Percentiles rank a stretch among this genome's conserved stretches.
phyloP scores from a whole-genome alignment of 2,113 vertebrate species.

The Ictalurus punctatus region DNA sequence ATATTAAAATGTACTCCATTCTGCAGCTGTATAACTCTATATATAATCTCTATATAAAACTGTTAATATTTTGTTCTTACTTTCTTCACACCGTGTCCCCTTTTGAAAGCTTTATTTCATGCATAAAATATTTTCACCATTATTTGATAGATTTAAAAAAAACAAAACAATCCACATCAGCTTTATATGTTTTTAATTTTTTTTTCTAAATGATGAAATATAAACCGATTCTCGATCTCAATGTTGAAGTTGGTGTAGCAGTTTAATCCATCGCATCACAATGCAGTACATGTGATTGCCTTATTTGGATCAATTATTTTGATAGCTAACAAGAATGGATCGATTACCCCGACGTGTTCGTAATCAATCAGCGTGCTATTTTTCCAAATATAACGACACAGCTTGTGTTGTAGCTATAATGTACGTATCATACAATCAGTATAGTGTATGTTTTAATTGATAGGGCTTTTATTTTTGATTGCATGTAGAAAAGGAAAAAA shows the following conservation, averaged over 20 bases:
- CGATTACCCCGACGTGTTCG: neutral
- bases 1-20: constrained; percentile 5
- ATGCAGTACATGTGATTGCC: constrained; percentile 1
- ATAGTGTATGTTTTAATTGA: constrained; percentile 26
- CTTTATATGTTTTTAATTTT: neutral
- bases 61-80: neutral
- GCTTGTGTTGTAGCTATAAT: constrained; percentile 37
- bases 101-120: constrained; percentile 23
- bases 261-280: constrained; percentile 6
- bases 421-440: constrained; percentile 24
- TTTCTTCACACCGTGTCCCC: neutral
- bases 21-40: neutral
- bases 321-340: neutral
- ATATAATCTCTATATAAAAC: neutral
- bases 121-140: neutral
- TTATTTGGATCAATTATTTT: constrained; percentile 23
- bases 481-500: neutral
- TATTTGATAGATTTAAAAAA: neutral
- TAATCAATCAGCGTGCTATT: neutral
- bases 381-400: neutral
- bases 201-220: neutral
- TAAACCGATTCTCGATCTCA: neutral
- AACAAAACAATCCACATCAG: neutral
- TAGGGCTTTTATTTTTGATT: constrained; percentile 40
- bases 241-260: neutral